Percentiles rank a stretch among this genome's conserved stretches.
These are phyloP conservation scores for Acrossocheilus wenchowensis DNA, from an alignment of 2,797 vertebrate genomes.

Conservation along the genomic window DNA sequence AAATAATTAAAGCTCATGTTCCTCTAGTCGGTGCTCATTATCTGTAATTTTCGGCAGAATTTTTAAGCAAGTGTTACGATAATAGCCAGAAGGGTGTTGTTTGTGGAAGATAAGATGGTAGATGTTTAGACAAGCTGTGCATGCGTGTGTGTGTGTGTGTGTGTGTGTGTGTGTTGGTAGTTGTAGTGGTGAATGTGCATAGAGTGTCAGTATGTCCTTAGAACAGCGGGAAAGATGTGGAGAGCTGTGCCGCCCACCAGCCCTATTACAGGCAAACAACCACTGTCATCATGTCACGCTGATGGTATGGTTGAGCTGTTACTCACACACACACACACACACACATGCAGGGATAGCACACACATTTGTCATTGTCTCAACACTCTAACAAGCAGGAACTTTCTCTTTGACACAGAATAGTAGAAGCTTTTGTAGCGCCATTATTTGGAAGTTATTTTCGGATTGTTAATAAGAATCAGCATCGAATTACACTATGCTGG, in stretches of 20 bases:
- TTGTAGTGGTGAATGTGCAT: constrained; percentile 37
- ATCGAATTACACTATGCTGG: background rate
- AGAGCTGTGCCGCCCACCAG: constrained; percentile 49
- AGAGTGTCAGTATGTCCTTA: constrained; percentile 44
- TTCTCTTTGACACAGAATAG: constrained; percentile 16
- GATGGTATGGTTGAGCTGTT: constrained; percentile 36
- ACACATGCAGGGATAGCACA: constrained; percentile 12
- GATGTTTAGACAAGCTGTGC: constrained; percentile 39
- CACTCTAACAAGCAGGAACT: constrained; percentile 43
- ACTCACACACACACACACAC: constrained; percentile 36
- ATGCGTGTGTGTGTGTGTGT: background rate
- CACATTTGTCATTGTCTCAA: constrained; percentile 23
- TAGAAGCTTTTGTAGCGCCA: background rate
- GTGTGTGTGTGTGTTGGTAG: constrained; percentile 42
- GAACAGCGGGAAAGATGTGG: constrained; percentile 46
- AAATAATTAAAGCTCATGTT: constrained; percentile 26
- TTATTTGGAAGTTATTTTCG: background rate
- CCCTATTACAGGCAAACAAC: constrained; percentile 48
- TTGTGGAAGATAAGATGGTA: constrained; percentile 29
- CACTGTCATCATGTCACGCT: constrained; percentile 41
- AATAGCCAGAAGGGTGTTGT: constrained; percentile 36
- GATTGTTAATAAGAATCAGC: background rate
- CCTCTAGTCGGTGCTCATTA: background rate
- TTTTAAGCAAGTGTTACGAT: constrained; percentile 8
- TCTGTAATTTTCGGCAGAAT: constrained; percentile 3